Conservation (phyloP, 2,888 invertebrate species). For the Tuta absoluta region DNA sequence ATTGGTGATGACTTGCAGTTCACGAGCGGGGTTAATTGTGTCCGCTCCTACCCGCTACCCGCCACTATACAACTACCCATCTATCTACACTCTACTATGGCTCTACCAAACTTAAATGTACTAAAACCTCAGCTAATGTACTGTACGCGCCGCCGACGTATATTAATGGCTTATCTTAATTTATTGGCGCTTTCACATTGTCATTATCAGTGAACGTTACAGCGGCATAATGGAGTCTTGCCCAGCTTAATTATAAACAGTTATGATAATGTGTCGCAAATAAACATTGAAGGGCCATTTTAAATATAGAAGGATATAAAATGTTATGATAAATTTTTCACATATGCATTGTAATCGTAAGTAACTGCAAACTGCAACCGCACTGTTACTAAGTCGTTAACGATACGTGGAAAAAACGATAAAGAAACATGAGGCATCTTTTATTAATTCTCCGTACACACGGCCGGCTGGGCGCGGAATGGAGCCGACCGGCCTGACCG, state of each 20-base stretch:
- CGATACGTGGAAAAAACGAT: conserved; percentile 69
- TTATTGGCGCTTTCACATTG: conserved; percentile 39
- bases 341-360: conserved; percentile 44
- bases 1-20: conserved; percentile 76
- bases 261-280: conserved; percentile 42
- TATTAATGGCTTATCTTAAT: conserved; percentile 42
- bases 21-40: conserved; percentile 69
- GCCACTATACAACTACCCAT: neutral
- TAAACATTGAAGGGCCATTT: conserved; percentile 24
- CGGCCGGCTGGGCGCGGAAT: conserved; percentile 65
- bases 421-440: conserved; percentile 69
- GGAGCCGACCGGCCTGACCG: conserved; percentile 71
- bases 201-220: conserved; percentile 35
- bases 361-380: conserved; percentile 59
- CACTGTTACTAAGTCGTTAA: conserved; percentile 65
- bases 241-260: conserved; percentile 47
- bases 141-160: conserved; percentile 45
- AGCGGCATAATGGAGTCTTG: conserved; percentile 41
- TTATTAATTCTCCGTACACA: conserved; percentile 79
- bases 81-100: conserved; percentile 34
- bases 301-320: conserved; percentile 42
- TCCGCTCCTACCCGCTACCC: conserved; percentile 42
- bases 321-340: conserved; percentile 54
- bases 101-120: conserved; percentile 53
- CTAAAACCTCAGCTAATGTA: conserved; percentile 49